phyloP scores from a whole-genome alignment of 2,113 vertebrate species.

The Hippocampus zosterae region DNA sequence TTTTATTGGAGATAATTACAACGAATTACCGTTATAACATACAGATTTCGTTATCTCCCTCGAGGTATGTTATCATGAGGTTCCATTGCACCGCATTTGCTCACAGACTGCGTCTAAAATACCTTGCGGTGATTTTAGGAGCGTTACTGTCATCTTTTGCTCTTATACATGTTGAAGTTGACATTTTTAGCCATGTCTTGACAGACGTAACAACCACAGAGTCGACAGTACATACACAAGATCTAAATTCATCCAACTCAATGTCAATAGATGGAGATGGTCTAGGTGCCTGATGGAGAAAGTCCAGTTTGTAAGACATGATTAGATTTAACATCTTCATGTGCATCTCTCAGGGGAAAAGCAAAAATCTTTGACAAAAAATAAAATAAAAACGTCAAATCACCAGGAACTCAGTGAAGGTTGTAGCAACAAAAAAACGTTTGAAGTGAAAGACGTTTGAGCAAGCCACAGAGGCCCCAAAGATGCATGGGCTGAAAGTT shows the following conservation, averaged over 20 bases:
- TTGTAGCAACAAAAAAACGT: neutral
- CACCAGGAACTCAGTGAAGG: neutral
- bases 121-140: neutral
- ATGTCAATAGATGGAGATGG: neutral
- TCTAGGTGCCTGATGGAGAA: neutral
- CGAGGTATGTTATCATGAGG: too few relatives aligned
- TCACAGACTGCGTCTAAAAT: neutral
- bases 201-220: too few relatives aligned
- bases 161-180: neutral
- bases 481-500: conserved; percentile 2
- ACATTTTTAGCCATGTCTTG: neutral
- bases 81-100: too few relatives aligned
- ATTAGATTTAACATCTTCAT: neutral
- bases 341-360: neutral
- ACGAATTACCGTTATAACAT: too few relatives aligned
- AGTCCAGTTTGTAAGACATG: neutral
- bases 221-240: neutral
- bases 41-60: too few relatives aligned
- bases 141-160: neutral
- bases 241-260: neutral
- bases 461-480: neutral
- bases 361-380: neutral
- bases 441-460: neutral
- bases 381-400: neutral
- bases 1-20: too few relatives aligned